Percentiles rank a stretch among this genome's conserved stretches.
Conservation (phyloP, 2,888 invertebrate species). For the Tetheella fluctuosa region DNA sequence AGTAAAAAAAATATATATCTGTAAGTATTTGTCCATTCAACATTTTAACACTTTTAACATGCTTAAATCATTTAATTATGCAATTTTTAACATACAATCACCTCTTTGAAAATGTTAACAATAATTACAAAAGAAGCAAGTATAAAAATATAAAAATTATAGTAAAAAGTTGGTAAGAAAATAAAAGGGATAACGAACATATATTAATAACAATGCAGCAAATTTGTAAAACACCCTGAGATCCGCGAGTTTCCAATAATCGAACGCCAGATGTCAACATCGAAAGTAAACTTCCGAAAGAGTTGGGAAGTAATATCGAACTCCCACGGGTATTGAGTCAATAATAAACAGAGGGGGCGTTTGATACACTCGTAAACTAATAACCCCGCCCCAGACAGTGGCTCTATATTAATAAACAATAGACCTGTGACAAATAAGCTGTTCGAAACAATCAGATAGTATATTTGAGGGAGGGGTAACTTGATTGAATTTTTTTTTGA, state of each 20-base stretch:
- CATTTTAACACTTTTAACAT: no score
- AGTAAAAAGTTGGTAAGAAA: conserved; percentile 26
- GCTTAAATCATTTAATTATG: no score
- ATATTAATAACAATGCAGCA: conserved; percentile 46
- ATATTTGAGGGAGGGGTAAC: conserved; percentile 42
- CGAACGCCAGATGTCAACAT: conserved; percentile 80
- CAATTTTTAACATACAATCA: no score
- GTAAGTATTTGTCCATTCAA: no score
- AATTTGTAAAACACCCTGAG: conserved; percentile 63
- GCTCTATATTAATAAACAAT: conserved; percentile 74
- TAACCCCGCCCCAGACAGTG: conserved; percentile 67
- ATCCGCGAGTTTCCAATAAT: conserved; percentile 67
- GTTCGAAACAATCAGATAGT: conserved; percentile 48
- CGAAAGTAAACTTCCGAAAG: conserved; percentile 82
- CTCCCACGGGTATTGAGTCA: conserved; percentile 68
- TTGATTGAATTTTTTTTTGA: conserved; percentile 59
- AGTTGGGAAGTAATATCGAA: conserved; percentile 76
- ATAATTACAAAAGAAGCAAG: no score
- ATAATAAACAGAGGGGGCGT: conserved; percentile 79
- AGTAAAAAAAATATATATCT: no score
- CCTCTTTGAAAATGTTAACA: no score
- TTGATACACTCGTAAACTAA: conserved; percentile 84
- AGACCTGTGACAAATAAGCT: conserved; percentile 58
- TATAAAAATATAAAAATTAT: no score
- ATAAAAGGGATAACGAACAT: conserved; percentile 44